Evolutionary conservation across 2,797 vertebrate genomes (phyloP).

Genomic region (Spheniscus humboldti): DNA sequence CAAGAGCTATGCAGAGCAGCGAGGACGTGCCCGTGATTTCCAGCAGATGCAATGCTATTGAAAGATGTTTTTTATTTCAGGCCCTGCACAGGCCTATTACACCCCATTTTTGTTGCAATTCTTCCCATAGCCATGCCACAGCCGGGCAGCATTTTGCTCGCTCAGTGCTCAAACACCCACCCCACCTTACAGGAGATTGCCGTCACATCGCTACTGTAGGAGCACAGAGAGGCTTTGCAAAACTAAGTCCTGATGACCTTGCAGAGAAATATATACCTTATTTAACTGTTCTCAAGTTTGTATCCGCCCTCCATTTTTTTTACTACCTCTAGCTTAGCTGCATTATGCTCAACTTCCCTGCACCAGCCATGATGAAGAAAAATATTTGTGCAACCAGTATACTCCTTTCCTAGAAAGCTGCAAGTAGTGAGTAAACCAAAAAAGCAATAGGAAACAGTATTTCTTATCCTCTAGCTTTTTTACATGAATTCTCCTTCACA

Average conservation of each 20-base stretch:
- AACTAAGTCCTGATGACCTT: not conserved
- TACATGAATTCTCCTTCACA: not conserved
- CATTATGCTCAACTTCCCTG: not conserved
- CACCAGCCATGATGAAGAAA: rapidly evolving
- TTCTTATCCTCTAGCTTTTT: not conserved
- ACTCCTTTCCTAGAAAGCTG: not conserved
- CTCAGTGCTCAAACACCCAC: not conserved
- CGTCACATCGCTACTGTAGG: not conserved
- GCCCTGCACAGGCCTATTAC: not conserved
- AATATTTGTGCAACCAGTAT: not conserved
- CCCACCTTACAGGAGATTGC: not conserved
- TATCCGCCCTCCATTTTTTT: not conserved
- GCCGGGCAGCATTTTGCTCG: not conserved
- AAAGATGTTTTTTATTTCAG: not conserved
- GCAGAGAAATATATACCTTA: not conserved
- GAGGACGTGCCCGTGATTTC: not conserved
- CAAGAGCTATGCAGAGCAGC: not conserved
- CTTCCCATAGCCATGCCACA: no score
- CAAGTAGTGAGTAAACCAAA: not conserved
- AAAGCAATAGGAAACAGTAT: not conserved
- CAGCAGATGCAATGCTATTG: not conserved
- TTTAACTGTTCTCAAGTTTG: not conserved
- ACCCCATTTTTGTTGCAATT: not conserved
- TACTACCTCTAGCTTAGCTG: not conserved
- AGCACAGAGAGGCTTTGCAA: not conserved